Base-by-base conservation (phyloP, 2,113 vertebrate genomes). In the Coregonus clupeaformis region DNA sequence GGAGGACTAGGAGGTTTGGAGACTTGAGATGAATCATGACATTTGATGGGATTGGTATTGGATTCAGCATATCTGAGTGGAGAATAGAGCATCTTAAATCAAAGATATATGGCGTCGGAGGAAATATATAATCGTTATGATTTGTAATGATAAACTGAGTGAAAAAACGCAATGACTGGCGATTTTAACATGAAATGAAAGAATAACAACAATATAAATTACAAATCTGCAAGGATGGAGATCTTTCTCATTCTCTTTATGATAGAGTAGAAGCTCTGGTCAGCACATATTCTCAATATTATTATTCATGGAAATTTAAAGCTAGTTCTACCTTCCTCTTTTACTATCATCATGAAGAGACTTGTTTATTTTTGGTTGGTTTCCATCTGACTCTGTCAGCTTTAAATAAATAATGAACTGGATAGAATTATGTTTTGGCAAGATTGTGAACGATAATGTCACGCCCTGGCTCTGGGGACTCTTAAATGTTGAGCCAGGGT, bases 331-430 rank as follows among this genome's bases (percentile, higher is more conserved):
- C 22, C n/a, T 59, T 59, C n/a, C 65, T 14, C 30, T 16, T 64
- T 29, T n/a, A 65, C 4, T 30, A 7, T 20, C 65, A 22, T 67
- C 7, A 30, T 13, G 52, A 47, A 68, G 12, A 68, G 9, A 47
- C 9, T 22, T 68, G 25, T 67, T 32, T 42, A 20, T 24, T 42
- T 47, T 72, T n/a, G 49, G 32, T 47, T 68, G 67, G 9, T 68
- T 76, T 73, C 27, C 59, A 71, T 6, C 69, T 4, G 13, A 11
- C 25, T 30, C 25, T 32, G 16, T 55, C 76, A 42, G 68, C 74
- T 82, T 74, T 71, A 64, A 67, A 71, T 69, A 66, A 78, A 71
- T 68, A 63, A 76, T 32, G 20, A 76, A 80, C 62, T 18, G 45
- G 1, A 30, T 16, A 42, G 36, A 42, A 42, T 71, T 29, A 47